These are phyloP conservation scores for Aulostomus chinensis DNA, from an alignment of 2,797 vertebrate species.

Conservation along the genomic window DNA sequence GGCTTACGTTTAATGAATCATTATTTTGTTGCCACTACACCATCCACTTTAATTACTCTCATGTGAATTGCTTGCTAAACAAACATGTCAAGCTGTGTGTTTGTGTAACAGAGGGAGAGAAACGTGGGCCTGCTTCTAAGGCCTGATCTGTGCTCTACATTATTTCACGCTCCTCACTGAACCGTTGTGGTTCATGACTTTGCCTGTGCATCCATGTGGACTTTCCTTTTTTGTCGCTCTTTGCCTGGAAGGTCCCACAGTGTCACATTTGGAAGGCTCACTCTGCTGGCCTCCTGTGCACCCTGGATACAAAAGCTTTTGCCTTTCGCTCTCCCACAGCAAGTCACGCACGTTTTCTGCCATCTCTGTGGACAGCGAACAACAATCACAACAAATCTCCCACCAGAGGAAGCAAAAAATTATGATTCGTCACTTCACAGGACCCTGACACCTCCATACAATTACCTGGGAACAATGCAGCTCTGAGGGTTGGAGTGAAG, in stretches of 20 bases:
- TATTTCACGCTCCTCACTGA: constrained; percentile 4
- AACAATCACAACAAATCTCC: constrained; percentile 30
- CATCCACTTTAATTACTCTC: constrained; percentile 36
- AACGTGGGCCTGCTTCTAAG: neutral
- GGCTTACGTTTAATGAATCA: constrained; percentile 48
- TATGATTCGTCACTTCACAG: too few species aligned
- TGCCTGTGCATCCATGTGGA: constrained; percentile 43
- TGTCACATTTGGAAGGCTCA: constrained; percentile 56
- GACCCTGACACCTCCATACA: constrained; percentile 40
- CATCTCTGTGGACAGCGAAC: constrained; percentile 25
- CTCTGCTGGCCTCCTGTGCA: constrained; percentile 39
- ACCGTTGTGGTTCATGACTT: constrained; percentile 21
- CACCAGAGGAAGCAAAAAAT: constrained; percentile 14
- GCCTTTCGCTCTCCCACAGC: constrained; percentile 23
- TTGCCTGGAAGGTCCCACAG: constrained; percentile 51
- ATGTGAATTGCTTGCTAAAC: constrained; percentile 27
- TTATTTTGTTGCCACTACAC: constrained; percentile 28
- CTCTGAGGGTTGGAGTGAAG: constrained; percentile 40
- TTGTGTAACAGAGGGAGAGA: neutral
- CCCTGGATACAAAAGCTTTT: constrained; percentile 21
- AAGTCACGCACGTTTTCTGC: constrained; percentile 43
- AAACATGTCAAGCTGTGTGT: constrained; percentile 16
- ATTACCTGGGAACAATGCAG: constrained; percentile 46
- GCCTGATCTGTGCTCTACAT: neutral
- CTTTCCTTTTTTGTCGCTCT: constrained; percentile 32